phyloP scores from a whole-genome alignment of 2,797 vertebrate genomes.

The Amniataba percoides region DNA sequence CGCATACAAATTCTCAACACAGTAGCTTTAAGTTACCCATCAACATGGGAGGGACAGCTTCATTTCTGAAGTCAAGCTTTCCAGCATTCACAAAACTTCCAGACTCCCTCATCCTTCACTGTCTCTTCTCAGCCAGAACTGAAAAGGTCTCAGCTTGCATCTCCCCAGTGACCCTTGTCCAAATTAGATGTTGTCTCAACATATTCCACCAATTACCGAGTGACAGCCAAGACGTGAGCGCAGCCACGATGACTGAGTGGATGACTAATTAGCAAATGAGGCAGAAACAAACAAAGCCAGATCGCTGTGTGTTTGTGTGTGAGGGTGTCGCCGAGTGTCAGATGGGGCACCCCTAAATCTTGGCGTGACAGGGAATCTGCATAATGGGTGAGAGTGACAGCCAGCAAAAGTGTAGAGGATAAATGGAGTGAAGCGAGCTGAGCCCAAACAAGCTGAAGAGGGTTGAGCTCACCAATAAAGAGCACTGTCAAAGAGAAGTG shows the following conservation, averaged over 20 bases:
- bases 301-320: slow-evolving; percentile 36
- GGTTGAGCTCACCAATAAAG: slow-evolving; percentile 5
- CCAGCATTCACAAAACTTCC: slow-evolving; percentile 22
- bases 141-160: slow-evolving; percentile 54
- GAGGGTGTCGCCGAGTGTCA: slow-evolving; percentile 43
- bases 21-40: not conserved
- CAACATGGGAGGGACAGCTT: slow-evolving; percentile 2
- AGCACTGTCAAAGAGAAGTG: slow-evolving; percentile 31
- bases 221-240: slow-evolving; percentile 57
- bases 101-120: slow-evolving; percentile 43
- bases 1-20: not conserved
- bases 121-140: slow-evolving; percentile 53
- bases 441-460: slow-evolving; percentile 35
- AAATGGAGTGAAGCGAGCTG: slow-evolving; percentile 41
- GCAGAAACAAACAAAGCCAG: slow-evolving; percentile 60
- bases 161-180: slow-evolving; percentile 53
- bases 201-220: slow-evolving; percentile 64
- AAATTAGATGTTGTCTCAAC: slow-evolving; percentile 67
- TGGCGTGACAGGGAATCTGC: slow-evolving; percentile 53
- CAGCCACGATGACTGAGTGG: slow-evolving; percentile 38
- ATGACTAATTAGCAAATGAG: slow-evolving; percentile 70
- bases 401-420: slow-evolving; percentile 39
- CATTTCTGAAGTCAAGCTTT: not conserved
- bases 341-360: slow-evolving; percentile 35
- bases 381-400: slow-evolving; percentile 54